phyloP scores from a whole-genome alignment of 2,797 vertebrate species.

The Miopithecus talapoin region DNA sequence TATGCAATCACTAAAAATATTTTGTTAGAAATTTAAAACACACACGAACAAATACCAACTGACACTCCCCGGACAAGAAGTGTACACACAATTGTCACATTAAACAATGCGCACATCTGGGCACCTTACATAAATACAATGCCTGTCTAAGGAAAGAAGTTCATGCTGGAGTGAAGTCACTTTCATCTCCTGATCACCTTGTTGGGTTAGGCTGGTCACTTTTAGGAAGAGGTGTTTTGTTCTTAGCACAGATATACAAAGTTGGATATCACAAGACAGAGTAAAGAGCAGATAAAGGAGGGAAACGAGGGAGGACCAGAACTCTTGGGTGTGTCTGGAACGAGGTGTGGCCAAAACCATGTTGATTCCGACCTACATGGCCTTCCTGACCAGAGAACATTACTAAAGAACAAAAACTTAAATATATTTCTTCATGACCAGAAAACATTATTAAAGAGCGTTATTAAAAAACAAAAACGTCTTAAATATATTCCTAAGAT shows the following conservation, averaged over 20 bases:
- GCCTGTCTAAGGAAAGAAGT: background rate
- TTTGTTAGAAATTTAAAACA: background rate
- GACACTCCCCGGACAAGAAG: background rate
- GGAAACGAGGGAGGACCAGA: background rate
- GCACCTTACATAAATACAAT: background rate
- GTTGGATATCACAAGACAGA: background rate
- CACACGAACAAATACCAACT: background rate
- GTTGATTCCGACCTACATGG: too few relatives aligned
- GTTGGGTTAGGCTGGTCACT: background rate
- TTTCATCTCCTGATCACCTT: background rate
- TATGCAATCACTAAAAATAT: background rate
- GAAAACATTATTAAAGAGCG: background rate
- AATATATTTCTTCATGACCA: background rate
- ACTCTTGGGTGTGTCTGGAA: background rate
- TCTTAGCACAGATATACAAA: background rate
- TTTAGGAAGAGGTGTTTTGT: background rate
- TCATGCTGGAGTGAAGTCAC: background rate
- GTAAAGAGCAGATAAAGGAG: background rate
- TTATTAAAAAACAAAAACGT: background rate
- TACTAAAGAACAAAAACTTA: background rate
- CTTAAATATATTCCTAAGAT: background rate
- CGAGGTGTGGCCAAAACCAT: background rate
- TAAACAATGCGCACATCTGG: background rate
- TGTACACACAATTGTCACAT: background rate
- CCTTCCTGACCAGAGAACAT: background rate